phyloP scores from a whole-genome alignment of 2,113 vertebrate species.

The Gasterosteus aculeatus region DNA sequence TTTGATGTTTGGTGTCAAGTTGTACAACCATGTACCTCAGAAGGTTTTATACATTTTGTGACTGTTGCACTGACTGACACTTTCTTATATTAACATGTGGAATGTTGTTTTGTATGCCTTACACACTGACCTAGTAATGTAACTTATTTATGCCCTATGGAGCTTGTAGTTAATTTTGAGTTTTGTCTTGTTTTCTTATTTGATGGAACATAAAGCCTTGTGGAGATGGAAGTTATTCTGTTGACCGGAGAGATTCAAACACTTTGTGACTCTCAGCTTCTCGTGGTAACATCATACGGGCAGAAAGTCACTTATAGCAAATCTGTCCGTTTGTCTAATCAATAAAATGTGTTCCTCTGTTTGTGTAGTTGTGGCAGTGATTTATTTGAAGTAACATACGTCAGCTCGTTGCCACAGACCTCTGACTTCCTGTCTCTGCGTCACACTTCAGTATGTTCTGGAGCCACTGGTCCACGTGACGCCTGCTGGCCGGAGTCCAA shows the following conservation, averaged over 20 bases:
- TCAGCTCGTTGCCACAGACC: not conserved
- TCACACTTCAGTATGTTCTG: no score
- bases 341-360: slow-evolving; percentile 49
- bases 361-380: no score
- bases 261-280: slow-evolving; percentile 38
- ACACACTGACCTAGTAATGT: slow-evolving; percentile 73
- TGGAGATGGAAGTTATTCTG: slow-evolving; percentile 12
- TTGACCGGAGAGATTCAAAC: slow-evolving; percentile 5
- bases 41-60: slow-evolving; percentile 51
- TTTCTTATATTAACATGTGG: slow-evolving; percentile 64
- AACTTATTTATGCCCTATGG: slow-evolving; percentile 67
- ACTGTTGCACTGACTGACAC: slow-evolving; percentile 76
- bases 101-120: slow-evolving; percentile 76
- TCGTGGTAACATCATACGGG: slow-evolving; percentile 22
- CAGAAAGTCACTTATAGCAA: slow-evolving; percentile 5
- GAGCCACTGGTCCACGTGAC: not conserved
- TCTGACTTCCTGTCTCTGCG: not conserved
- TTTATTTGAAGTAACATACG: not conserved
- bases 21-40: slow-evolving; percentile 72
- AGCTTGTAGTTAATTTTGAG: slow-evolving; percentile 56
- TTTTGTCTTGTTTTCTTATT: slow-evolving; percentile 29
- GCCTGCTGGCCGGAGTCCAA: not conserved
- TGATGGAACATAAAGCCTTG: not conserved
- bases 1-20: slow-evolving; percentile 57
- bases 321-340: slow-evolving; percentile 37